Conservation (phyloP, 1,140 invertebrate genomes). For the Trinorchestia longiramus region DNA sequence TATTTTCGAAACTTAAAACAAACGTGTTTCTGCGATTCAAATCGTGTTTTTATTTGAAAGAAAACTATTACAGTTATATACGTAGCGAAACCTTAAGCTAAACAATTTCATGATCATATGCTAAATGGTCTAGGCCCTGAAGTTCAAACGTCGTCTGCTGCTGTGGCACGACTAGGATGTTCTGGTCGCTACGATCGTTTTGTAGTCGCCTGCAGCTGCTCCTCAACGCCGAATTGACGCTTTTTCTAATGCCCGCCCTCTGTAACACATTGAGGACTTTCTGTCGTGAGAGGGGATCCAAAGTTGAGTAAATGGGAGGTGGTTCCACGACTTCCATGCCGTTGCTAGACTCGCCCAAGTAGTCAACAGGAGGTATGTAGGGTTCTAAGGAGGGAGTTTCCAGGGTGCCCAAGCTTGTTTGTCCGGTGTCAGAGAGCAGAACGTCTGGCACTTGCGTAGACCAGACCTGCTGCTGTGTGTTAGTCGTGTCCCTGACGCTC, state of each 20-base stretch:
- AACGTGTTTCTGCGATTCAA: background rate
- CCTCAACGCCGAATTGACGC: slow-evolving; percentile 58
- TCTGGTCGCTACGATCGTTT: background rate
- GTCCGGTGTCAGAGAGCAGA: background rate
- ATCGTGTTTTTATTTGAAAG: background rate
- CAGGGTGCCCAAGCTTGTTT: background rate
- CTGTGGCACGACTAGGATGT: background rate
- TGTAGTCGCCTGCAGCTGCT: slow-evolving; percentile 58
- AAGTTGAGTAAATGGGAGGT: slow-evolving; percentile 63
- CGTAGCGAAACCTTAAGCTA: background rate
- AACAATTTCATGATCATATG: slow-evolving; percentile 31
- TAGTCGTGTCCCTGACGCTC: slow-evolving; percentile 29
- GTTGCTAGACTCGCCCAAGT: slow-evolving; percentile 54
- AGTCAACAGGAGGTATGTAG: slow-evolving; percentile 64
- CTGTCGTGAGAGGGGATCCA: slow-evolving; percentile 61
- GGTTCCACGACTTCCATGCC: background rate
- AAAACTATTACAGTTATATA: background rate
- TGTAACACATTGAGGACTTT: slow-evolving; percentile 58
- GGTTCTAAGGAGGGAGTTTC: slow-evolving; percentile 53
- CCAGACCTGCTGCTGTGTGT: background rate
- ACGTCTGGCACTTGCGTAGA: slow-evolving; percentile 44
- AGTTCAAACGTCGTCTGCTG: slow-evolving; percentile 1
- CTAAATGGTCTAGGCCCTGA: slow-evolving; percentile 20
- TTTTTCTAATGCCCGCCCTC: slow-evolving; percentile 57
- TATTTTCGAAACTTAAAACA: background rate